Conservation (phyloP, 2,888 invertebrate species). For the Frankliniella fusca region DNA sequence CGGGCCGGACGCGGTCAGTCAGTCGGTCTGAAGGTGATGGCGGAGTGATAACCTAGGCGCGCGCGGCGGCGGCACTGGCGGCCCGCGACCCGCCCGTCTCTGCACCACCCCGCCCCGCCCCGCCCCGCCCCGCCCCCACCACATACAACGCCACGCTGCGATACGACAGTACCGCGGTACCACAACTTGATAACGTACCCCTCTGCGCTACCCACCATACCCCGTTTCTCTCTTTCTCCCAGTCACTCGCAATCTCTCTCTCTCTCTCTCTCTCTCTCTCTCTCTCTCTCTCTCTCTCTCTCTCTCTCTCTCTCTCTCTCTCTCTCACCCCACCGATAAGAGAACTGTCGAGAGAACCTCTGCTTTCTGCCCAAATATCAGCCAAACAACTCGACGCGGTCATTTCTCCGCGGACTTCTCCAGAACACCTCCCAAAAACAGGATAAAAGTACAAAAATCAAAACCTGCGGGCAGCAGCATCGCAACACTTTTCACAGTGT, state of each 20-base stretch:
- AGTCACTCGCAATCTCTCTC: slow-evolving; percentile 37
- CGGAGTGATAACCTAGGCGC: neutral
- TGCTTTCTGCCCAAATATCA: too few relatives aligned
- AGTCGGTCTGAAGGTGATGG: neutral
- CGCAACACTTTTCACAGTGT: too few relatives aligned
- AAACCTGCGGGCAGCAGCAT: too few relatives aligned
- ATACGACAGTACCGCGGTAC: neutral
- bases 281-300: slow-evolving; percentile 35
- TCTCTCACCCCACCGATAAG: slow-evolving; percentile 27
- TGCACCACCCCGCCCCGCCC: neutral
- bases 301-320: slow-evolving; percentile 36
- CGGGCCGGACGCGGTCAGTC: neutral
- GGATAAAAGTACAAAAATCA: too few relatives aligned
- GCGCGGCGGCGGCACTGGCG: too few relatives aligned
- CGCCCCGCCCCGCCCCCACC: neutral
- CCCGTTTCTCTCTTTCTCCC: too few relatives aligned
- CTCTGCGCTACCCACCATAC: neutral
- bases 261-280: slow-evolving; percentile 37
- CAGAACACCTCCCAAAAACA: too few relatives aligned
- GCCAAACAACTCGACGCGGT: too few relatives aligned
- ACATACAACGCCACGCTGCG: neutral
- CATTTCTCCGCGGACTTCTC: too few relatives aligned
- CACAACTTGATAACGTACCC: neutral
- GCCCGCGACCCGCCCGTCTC: too few relatives aligned
- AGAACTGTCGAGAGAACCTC: neutral